These are phyloP conservation scores for Heliconius himera DNA, from an alignment of 1,140 invertebrate genomes.

Conservation along the genomic window DNA sequence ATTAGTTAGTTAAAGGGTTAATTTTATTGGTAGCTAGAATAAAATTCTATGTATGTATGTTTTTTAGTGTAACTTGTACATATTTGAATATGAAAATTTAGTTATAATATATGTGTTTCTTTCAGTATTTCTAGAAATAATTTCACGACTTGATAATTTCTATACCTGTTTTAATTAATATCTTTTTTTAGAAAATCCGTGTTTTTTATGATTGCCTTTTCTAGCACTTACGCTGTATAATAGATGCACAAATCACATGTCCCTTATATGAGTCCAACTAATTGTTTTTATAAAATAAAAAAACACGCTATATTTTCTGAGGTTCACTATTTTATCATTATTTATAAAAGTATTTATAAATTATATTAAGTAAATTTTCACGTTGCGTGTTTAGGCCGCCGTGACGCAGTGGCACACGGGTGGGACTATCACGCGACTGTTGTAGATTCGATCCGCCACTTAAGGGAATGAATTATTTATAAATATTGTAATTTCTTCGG, in stretches of 20 bases:
- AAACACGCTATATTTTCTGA: neutral
- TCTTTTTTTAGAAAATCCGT: neutral
- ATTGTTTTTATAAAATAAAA: neutral
- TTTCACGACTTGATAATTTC: neutral
- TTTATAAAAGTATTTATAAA: neutral
- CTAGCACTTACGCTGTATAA: constrained; percentile 32
- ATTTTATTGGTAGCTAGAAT: neutral
- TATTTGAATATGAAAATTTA: neutral
- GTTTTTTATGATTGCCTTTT: neutral
- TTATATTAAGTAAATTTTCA: neutral
- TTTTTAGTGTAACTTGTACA: neutral
- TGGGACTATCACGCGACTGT: no score
- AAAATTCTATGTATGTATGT: neutral
- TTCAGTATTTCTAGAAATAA: constrained; percentile 8
- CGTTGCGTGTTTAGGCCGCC: no score
- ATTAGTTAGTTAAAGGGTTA: neutral
- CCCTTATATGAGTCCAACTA: neutral
- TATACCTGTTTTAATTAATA: neutral
- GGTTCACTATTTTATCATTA: neutral
- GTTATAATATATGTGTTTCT: neutral
- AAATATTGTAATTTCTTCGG: no score
- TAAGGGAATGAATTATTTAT: no score
- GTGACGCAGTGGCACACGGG: no score
- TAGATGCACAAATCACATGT: constrained; percentile 17
- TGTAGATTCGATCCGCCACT: no score